These are phyloP conservation scores for Parazoanthus swiftii DNA, from an alignment of 92 coral and sea anemone species.

Conservation along the genomic window DNA sequence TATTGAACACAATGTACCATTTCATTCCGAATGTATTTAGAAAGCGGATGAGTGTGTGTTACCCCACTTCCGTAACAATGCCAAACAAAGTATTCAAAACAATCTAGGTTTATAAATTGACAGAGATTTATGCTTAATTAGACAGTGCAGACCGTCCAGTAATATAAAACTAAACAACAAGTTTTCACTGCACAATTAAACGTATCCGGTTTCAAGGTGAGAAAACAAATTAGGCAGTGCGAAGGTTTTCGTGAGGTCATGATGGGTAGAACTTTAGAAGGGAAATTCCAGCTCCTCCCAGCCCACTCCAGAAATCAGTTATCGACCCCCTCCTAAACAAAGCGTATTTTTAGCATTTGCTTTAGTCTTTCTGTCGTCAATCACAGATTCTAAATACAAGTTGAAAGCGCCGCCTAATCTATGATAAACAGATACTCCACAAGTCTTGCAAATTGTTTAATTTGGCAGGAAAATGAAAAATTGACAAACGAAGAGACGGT, in stretches of 20 bases:
- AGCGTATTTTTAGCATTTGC: constrained; percentile 13
- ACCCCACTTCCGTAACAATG: constrained; percentile 25
- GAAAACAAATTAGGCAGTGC: constrained; percentile 38
- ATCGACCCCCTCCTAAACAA: constrained; percentile 18
- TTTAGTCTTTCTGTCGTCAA: constrained; percentile 35
- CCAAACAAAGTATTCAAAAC: background rate
- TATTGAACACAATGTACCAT: background rate
- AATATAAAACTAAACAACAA: constrained; percentile 32
- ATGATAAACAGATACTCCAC: constrained; percentile 3
- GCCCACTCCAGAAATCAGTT: constrained; percentile 25
- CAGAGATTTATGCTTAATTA: constrained; percentile 19
- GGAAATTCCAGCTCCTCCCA: background rate
- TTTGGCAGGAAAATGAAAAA: constrained; percentile 45
- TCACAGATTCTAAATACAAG: constrained; percentile 32
- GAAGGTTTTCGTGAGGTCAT: constrained; percentile 33
- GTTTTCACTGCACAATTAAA: constrained; percentile 32
- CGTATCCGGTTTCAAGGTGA: constrained; percentile 47
- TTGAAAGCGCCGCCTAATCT: constrained; percentile 23
- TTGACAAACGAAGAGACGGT: constrained; percentile 39
- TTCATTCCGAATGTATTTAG: constrained; percentile 29
- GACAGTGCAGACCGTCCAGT: constrained; percentile 5
- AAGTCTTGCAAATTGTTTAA: constrained; percentile 31
- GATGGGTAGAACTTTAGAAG: constrained; percentile 6
- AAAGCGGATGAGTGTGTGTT: background rate
- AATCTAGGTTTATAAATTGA: constrained; percentile 8